Evolutionary conservation across 2,888 invertebrate species (phyloP).

Genomic region (Agonopterix arenella): DNA sequence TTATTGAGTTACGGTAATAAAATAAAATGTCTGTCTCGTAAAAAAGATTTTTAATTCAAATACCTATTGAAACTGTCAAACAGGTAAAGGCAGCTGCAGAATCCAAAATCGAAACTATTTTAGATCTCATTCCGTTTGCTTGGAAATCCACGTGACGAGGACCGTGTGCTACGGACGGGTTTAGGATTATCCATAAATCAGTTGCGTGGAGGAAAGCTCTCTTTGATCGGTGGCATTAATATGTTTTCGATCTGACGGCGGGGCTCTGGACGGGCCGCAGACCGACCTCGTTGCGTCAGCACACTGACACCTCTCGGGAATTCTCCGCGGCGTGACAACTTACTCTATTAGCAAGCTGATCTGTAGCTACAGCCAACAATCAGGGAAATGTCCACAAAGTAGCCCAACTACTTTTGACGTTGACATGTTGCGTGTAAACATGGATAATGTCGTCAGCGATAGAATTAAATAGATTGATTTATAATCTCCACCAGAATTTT

Average conservation of each 20-base stretch:
- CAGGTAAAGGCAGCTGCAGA: conserved; percentile 2
- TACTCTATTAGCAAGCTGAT: conserved; percentile 51
- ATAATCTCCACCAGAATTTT: conserved; percentile 4
- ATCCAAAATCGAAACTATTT: too few species aligned
- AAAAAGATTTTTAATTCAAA: too few species aligned
- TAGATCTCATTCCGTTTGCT: too few species aligned
- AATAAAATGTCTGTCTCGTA: too few species aligned
- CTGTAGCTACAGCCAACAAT: conserved; percentile 39
- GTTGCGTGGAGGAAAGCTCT: conserved; percentile 41
- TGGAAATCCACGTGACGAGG: conserved; percentile 14
- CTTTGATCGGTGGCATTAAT: conserved; percentile 69
- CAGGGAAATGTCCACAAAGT: conserved; percentile 36
- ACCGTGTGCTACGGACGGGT: conserved; percentile 19
- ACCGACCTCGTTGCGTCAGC: conserved; percentile 55
- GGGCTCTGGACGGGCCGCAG: conserved; percentile 54
- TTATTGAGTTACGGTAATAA: too few species aligned
- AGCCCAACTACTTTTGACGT: conserved; percentile 32
- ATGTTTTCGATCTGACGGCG: conserved; percentile 62
- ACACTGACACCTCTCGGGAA: conserved; percentile 48
- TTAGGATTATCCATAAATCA: conserved; percentile 40
- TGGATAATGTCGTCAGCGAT: background rate
- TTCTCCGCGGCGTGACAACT: conserved; percentile 43
- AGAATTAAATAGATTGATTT: conserved; percentile 1
- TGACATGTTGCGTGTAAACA: conserved; percentile 25
- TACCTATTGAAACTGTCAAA: background rate